Percentiles rank a stretch among this genome's conserved stretches.
Evolutionary conservation across 2,888 invertebrate genomes (phyloP).

Genomic region (Apotomis betuletana): DNA sequence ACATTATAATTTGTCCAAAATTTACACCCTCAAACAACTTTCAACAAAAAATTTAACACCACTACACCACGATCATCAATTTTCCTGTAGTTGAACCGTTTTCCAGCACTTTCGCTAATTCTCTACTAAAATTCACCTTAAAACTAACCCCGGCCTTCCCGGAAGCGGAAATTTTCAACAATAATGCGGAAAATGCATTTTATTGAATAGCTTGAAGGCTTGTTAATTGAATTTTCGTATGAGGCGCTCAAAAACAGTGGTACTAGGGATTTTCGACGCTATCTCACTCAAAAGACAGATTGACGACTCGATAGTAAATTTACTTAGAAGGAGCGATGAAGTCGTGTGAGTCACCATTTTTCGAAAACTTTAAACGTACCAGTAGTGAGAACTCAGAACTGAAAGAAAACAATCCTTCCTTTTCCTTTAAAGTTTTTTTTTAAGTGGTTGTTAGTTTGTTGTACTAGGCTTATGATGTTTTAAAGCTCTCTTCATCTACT

Average conservation of each 20-base stretch:
- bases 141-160: conserved; percentile 9
- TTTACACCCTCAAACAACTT: too few relatives aligned
- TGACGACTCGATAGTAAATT: neutral
- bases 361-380: too few relatives aligned
- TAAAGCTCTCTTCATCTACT: too few relatives aligned
- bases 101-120: conserved; percentile 3
- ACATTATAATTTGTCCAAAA: too few relatives aligned
- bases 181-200: conserved; percentile 37
- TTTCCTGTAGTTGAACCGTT: neutral
- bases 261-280: conserved; percentile 16
- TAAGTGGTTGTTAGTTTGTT: too few relatives aligned
- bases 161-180: conserved; percentile 29
- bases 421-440: too few relatives aligned
- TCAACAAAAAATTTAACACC: too few relatives aligned
- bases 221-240: conserved; percentile 37
- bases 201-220: conserved; percentile 29
- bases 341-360: neutral
- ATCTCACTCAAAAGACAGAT: neutral
- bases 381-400: too few relatives aligned
- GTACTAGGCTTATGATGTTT: too few relatives aligned
- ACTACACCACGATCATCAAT: too few relatives aligned
- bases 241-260: conserved; percentile 24
- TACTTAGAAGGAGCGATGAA: neutral
- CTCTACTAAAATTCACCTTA: conserved; percentile 16
- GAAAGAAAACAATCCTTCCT: too few relatives aligned